These are phyloP conservation scores for Reticulitermes lucifugus DNA, from an alignment of 2,888 invertebrate genomes.

Conservation along the genomic window DNA sequence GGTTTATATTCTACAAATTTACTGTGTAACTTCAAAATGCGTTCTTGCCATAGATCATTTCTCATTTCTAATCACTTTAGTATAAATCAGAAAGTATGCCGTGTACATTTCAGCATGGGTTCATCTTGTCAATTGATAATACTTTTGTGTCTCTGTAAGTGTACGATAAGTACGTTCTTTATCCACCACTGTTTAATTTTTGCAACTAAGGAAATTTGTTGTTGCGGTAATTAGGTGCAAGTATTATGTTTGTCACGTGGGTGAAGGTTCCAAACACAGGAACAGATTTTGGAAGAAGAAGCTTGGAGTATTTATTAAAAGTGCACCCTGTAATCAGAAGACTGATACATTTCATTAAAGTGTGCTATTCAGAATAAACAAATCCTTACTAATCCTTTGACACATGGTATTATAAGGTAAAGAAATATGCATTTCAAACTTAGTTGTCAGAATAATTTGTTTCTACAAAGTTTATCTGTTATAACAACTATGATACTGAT, in stretches of 20 bases:
- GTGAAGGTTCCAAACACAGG: slow-evolving; percentile 22
- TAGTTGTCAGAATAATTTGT: too few species aligned
- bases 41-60: not conserved
- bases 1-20: not conserved
- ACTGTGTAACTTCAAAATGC: not conserved
- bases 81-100: not conserved
- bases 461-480: too few species aligned
- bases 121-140: not conserved
- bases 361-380: too few species aligned
- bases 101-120: not conserved
- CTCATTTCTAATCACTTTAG: not conserved
- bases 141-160: not conserved
- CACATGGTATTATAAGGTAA: too few species aligned
- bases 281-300: not conserved
- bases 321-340: not conserved
- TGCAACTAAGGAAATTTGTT: not conserved
- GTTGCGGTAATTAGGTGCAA: not conserved
- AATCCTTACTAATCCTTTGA: too few species aligned
- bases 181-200: not conserved
- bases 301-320: not conserved
- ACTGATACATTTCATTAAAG: too few species aligned
- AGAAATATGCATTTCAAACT: too few species aligned
- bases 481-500: too few species aligned
- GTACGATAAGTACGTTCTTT: not conserved
- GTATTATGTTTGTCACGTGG: slow-evolving; percentile 14